A percentile compares a stretch with the other conserved stretches of the same genome.
Conservation (phyloP, 1,140 invertebrate species). For the Drosophila repleta region DNA sequence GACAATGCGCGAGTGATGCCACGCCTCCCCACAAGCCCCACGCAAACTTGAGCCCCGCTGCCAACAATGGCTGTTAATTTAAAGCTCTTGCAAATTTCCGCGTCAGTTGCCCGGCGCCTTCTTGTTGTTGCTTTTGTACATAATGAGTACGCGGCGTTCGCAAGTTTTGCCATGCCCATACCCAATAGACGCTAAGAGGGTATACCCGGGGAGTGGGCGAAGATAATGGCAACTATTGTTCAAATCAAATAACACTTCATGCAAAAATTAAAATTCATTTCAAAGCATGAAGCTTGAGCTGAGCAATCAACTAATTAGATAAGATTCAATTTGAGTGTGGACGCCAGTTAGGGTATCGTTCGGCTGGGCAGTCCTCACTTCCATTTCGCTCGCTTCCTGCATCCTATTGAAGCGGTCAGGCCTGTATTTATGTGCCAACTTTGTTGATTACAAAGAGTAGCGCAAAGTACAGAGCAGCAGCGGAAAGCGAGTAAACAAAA, state of each 20-base stretch:
- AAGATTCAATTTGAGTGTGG: not conserved
- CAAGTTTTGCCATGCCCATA: constrained; percentile 16
- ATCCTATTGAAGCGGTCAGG: constrained; percentile 40
- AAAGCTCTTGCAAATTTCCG: constrained; percentile 76
- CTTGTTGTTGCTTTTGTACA: constrained; percentile 49
- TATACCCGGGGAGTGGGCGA: constrained; percentile 1
- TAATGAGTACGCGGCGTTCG: constrained; percentile 55
- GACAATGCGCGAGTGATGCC: constrained; percentile 54
- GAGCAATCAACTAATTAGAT: no score
- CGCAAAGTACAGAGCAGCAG: constrained; percentile 20
- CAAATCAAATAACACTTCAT: not conserved
- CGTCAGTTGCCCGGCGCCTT: constrained; percentile 55
- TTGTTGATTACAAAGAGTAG: constrained; percentile 63
- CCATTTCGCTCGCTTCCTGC: constrained; percentile 29
- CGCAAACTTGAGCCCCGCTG: not conserved
- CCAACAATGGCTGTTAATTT: constrained; percentile 64
- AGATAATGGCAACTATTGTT: not conserved
- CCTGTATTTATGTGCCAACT: constrained; percentile 57
- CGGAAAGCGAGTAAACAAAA: constrained; percentile 40
- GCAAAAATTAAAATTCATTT: not conserved
- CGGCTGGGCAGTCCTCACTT: not conserved
- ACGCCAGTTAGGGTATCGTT: constrained; percentile 1
- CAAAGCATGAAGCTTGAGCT: no score
- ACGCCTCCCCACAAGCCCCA: not conserved
- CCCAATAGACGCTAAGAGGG: not conserved